Percentiles rank a stretch among this genome's conserved stretches.
Conservation (phyloP, 2,113 vertebrate genomes). For the Rhynchomys soricoides region DNA sequence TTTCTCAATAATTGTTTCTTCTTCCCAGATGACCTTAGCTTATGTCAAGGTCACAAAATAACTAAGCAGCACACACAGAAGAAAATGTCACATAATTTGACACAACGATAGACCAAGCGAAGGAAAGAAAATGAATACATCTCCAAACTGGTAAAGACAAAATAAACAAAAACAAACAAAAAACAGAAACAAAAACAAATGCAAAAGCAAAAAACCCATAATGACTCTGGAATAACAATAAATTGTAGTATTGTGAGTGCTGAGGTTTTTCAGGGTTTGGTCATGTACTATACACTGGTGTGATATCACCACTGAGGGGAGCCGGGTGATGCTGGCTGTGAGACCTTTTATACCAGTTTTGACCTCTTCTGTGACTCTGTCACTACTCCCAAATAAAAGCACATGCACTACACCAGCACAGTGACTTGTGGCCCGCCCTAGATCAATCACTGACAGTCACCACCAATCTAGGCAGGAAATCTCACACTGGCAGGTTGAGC, state of each 20-base stretch:
- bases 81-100: neutral
- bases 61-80: neutral
- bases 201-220: neutral
- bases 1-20: neutral
- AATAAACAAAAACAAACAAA: neutral
- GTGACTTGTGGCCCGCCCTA: neutral
- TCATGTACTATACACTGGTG: rapidly evolving
- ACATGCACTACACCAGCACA: neutral
- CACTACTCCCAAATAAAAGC: neutral
- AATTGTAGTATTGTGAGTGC: neutral
- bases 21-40: neutral
- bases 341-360: neutral
- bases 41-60: neutral
- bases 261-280: neutral
- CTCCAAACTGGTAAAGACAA: neutral
- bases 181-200: neutral
- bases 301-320: neutral
- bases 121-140: neutral
- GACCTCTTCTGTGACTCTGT: neutral
- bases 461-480: neutral
- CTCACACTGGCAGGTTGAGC: neutral
- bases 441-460: neutral
- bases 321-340: neutral
- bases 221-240: neutral
- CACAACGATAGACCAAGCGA: neutral